Evolutionary conservation across 1,140 invertebrate species (phyloP), one percentile per base, ranked within the genome.

Genomic region (Zaprionus davidi): DNA sequence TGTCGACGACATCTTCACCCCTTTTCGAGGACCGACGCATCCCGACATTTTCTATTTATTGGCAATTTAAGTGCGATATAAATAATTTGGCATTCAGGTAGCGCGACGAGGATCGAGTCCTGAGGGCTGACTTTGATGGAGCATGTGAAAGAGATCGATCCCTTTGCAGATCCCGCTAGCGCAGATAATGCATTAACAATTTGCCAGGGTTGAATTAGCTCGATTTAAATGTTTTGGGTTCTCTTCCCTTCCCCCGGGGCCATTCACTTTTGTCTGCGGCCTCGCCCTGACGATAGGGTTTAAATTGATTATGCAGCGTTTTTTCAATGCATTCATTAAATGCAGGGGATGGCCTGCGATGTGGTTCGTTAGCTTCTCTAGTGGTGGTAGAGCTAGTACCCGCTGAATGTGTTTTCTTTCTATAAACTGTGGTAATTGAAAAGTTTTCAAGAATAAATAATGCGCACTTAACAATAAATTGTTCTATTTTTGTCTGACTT

Each of bases 21-120:
- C 81, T 84, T 87, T 87, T 24, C 36, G 12, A 9, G 58, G 20
- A 12, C 34, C 55, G 53, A 65, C 46, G 36, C 31, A 72, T 24
- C 58, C 69, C 53, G 57, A 46, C 64, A 81, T 77, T 81, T 88
- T 84, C 84, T 81, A 88, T 88, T 88, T 82, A 88, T 88, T 88
- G 84, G 74, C 78, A 88, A 90, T 90, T 90, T 88, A 84, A 90
- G 81, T 88, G 74, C 84, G 84, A 87, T 87, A 88, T 88, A 87
- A 87, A 87, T 87, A 87, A 88, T 87, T 87, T 87, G 85, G 81
- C 81, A 84, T 67, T 76, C 84, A 88, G 84, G 84, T 88, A 88
- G 81, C 70, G 28, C 44, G 49, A 67, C 51, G 20, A 17, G 2
- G 41, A 51, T 51, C 38, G 76, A 44, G 22, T 6, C 41, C 41